Base-by-base conservation (phyloP, 1,140 invertebrate species). In the Drosophila sucinea region DNA sequence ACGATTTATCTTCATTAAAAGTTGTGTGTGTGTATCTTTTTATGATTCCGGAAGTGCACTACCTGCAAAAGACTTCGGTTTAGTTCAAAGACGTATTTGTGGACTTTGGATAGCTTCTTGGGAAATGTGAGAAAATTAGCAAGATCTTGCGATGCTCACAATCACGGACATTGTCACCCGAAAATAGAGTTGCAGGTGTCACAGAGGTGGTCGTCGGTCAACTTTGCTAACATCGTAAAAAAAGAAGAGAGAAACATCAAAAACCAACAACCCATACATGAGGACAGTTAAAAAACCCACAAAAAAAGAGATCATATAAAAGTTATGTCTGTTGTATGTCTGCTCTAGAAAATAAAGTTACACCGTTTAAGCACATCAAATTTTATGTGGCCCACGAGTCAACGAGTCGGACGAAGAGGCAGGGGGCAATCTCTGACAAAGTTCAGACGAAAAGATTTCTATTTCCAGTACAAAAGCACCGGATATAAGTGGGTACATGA, bases 1-100 rank as follows among this genome's bases (percentile, higher is more conserved):
- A 41, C 75, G 66, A 87, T 87, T 87, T 80, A 80, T 87, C 79
- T 80, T 87, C 83, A 89, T 87, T 89, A 80, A 60, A 73, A 77
- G 67, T 62, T 11, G 4, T 41, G 4, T 17, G 3, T 30, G 10
- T 5, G 4, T 17, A 56, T 27, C 77, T 70, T 70, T 60, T 76
- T 69, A 72, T 30, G 60, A 60, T 73, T 73, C 75, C 82, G 82
- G 79, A 87, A 87, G 76, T 72, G 74, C 58, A 55, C 17, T 85
- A 85, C 81, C 67, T 86, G 75, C 40, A 63, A 38, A 60, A 60
- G 33, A 17, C 32, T 63, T 44, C 73, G 81, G 73, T 29, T 44
- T 4, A 70, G 60, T 57, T 77, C 68, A 86, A 86, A 79, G 61
- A 58, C 30, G 17, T 25, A 25, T 25, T 0, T 17, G 2, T 51